Base-by-base conservation (phyloP, 1,140 invertebrate genomes). In the Hypsibius dujardini region DNA sequence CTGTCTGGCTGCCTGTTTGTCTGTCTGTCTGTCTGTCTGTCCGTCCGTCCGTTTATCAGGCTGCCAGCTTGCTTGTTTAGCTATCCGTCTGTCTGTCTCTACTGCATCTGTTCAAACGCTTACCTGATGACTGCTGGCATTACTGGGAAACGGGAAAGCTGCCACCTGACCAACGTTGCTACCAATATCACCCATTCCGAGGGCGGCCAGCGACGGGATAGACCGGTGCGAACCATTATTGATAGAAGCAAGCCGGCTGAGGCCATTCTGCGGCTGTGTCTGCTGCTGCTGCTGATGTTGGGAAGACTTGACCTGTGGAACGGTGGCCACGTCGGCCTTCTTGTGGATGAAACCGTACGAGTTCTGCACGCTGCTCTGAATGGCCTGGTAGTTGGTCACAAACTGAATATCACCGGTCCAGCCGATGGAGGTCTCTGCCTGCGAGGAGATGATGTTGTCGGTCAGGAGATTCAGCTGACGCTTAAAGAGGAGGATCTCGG, bases 341-440 rank as follows among this genome's bases (percentile, higher is more conserved):
- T 89, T 88, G 46, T 92, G 84, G 46, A 96, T 89, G 76, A 95
- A 96, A 45, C 93, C 93, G 77, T 95, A 95, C 1, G 92, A 95
- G 80, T 95, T 95, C 72, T 90, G 84, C 0, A 97, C 90, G 47
- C 90, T 91, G 1, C 91, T 88, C 79, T 94, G 90, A 74, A 94
- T 93, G 0, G 90, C 90, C 78, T 94, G 91, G 79, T 91, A 95
- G 78, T 97, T 97, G 72, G 91, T 93, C 60, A 95, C 89, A 78
- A 96, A 96, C 80, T 96, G 92, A 28, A 96, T 82, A 77, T 96
- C 92, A 70, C 76, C 77, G 42, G 76, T 15, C 62, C 62, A 67
- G 62, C 12, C 62, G 42, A 12, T 7, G 12, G 62, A 12, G 42
- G 12, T 67, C 62, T 67, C 62, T 42, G 62, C 7, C 12, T 67